phyloP scores from a whole-genome alignment of 2,113 vertebrate species.

The Ploceus nigricollis region DNA sequence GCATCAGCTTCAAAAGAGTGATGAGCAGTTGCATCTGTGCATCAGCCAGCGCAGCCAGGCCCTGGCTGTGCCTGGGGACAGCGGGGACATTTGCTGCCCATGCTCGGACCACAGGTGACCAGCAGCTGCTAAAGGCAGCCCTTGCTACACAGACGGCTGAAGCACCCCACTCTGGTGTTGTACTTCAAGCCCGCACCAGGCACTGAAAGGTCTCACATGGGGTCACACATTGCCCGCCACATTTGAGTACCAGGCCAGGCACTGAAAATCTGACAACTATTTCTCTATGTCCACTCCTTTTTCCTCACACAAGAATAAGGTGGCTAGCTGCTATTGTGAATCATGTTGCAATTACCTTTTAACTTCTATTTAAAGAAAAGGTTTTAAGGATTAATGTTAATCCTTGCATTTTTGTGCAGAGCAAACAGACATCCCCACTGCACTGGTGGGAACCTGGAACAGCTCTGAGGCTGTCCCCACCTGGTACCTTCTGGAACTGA shows the following conservation, averaged over 20 bases:
- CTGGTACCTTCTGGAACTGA: not conserved
- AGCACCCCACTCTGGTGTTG: not conserved
- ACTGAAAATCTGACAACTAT: not conserved
- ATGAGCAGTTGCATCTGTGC: not conserved
- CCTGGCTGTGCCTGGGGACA: not conserved
- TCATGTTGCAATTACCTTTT: not conserved
- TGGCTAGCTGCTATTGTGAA: not conserved
- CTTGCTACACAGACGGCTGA: not conserved
- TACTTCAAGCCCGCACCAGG: not conserved
- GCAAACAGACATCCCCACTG: not conserved
- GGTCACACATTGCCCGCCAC: not conserved
- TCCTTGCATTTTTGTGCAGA: not conserved
- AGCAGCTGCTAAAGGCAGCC: not conserved
- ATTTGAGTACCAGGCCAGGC: not conserved
- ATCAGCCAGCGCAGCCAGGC: not conserved
- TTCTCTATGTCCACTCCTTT: not conserved
- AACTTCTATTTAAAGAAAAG: not conserved
- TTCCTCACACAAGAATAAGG: not conserved
- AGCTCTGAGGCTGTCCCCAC: not conserved
- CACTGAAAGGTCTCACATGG: not conserved
- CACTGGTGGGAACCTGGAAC: not conserved
- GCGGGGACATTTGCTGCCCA: accelerated
- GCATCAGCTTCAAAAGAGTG: not conserved
- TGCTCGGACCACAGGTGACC: accelerated
- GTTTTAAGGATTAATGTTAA: not conserved